Base-by-base conservation (phyloP, 2,113 vertebrate species). In the Embiotoca jacksoni region DNA sequence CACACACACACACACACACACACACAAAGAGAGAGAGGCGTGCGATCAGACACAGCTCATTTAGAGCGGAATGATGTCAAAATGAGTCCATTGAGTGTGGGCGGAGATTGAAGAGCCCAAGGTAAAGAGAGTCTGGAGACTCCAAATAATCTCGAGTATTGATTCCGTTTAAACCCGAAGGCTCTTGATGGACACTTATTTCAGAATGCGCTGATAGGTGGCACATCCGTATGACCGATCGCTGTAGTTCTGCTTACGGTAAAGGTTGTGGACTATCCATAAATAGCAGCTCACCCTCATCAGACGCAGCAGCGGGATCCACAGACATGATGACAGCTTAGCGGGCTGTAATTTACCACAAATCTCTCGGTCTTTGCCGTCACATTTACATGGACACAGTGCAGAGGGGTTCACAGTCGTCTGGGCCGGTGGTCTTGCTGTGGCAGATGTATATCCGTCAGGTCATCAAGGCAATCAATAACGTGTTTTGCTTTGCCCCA, bases 61-160 rank as follows among this genome's bases (percentile, higher is more conserved):
- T 86, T 81, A 65, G 72, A 88, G 76, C 33, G n/a, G 80, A 89
- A 86, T 88, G 63, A 80, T 82, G 80, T 75, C 79, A 75, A 85
- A 84, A 76, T 81, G 63, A 86, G 80, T 83, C 82, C 57, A 81
- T 70, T 41, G 85, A 90, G 63, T 78, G 72, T 54, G 66, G 75
- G 76, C n/a, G 72, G 86, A 90, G 89, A 92, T 76, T 78, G 90
- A 92, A 86, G 76, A 90, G 87, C 73, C 86, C 54, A 82, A 79
- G 82, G 85, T 91, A 82, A 91, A 91, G 81, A 79, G 84, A 88
- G 81, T 89, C 80, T 50, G 64, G 84, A 83, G 88, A 89, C 84
- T 83, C 46, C 75, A 84, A 89, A 93, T 91, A 90, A 93, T 93
- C 90, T 90, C 60, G 50, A 69, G 70, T 92, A 94, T 95, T 78